A percentile compares a stretch with the other conserved stretches of the same genome.
These are phyloP conservation scores for Enteromius trimaculatus DNA, from an alignment of 2,797 vertebrate genomes.

Conservation along the genomic window DNA sequence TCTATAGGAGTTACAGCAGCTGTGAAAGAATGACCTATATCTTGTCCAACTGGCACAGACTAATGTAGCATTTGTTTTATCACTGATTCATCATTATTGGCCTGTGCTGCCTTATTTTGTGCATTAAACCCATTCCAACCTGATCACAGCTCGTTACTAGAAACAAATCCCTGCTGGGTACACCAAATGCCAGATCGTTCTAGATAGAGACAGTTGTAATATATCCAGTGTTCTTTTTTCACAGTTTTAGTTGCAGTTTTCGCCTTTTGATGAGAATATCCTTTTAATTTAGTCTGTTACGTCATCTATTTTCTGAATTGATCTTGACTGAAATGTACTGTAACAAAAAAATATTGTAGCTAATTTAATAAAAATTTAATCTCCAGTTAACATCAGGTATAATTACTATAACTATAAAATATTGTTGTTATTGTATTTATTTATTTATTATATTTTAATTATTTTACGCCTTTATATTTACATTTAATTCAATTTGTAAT, in stretches of 20 bases:
- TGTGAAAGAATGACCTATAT: not conserved
- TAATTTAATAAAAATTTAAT: not conserved
- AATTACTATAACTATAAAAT: not conserved
- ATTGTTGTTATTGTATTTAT: not conserved
- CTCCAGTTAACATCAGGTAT: not conserved
- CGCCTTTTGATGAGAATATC: not conserved
- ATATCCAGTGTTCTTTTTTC: not conserved
- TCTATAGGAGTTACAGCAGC: not conserved
- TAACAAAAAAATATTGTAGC: not conserved
- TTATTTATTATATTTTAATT: not conserved
- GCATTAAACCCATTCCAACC: slow-evolving; percentile 3
- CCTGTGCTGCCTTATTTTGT: slow-evolving; percentile 7
- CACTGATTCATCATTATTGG: slow-evolving; percentile 25
- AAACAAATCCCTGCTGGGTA: not conserved
- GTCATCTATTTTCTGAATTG: not conserved
- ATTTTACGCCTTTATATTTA: not conserved
- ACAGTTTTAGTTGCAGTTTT: not conserved
- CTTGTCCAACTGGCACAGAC: slow-evolving; percentile 2
- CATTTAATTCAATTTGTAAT: not conserved
- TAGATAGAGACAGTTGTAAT: not conserved
- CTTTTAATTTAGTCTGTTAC: not conserved
- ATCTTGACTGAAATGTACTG: not conserved
- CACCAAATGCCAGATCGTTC: not conserved
- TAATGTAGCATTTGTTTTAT: slow-evolving; percentile 37
- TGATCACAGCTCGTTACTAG: slow-evolving; percentile 24